Base-by-base conservation (phyloP, 1,140 invertebrate genomes). In the Magallana angulata region DNA sequence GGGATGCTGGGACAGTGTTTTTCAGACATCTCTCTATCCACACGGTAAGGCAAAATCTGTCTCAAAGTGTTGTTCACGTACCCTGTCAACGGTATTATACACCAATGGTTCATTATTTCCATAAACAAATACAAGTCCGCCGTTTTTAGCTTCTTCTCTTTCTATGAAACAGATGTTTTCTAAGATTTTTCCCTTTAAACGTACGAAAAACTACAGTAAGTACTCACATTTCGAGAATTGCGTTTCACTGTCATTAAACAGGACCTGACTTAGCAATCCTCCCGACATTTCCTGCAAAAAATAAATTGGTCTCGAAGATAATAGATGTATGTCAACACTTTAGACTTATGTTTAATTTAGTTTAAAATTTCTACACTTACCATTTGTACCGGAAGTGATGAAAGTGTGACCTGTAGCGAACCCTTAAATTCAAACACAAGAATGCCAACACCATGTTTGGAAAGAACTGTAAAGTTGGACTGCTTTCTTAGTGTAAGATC, bases 391-490 rank as follows among this genome's bases (percentile, higher is more conserved):
- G 68, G 24, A 24, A 24, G 24, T 71, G 24, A 36, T 7, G 68
- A 24, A 18, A 71, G 18, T 30, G 68, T 71, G 68, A 71, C 68
- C 8, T 71, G 24, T 30, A 71, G 36, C 4, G 18, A 71, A 71
- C 68, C 68, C 12, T 11, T 71, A 0, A 7, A 8, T 30, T 84
- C 91, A 11, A 89, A 89, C n/a, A 93, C 89, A 58, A 91, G 89
- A 8, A 93, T 85, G 7, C 92, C 92, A 11, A 92, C 80, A 16
- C 91, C 89, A 87, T 89, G 86, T 14, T 89, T 89, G 30, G 92
- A 81, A 8, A 92, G 64, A 8, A 93, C 80, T 7, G 92, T 93
- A 83, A 92, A 93, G 86, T 93, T 93, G 7, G 89, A 89, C 84
- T 92, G 48, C 14, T 64, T 88, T 7, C 87, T 24, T 7, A 64